Evolutionary conservation across 2,113 vertebrate species (phyloP), one percentile per base, ranked within the genome.

Genomic region (Ellobius talpinus): DNA sequence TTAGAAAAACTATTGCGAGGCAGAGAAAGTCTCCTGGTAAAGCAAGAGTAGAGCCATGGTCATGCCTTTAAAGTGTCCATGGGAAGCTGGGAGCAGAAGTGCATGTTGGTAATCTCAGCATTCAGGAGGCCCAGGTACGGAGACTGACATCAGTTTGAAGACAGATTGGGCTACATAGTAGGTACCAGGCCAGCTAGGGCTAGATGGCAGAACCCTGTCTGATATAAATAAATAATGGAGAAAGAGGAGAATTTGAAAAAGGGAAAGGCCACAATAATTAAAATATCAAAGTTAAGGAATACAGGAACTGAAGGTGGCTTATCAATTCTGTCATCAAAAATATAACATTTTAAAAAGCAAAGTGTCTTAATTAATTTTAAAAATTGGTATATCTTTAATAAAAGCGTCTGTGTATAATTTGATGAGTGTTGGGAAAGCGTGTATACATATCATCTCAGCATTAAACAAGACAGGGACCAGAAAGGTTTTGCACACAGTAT

Each of bases 261-360:
- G 45, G 39, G 55, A 36, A 8, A 68, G 1, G 26, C 29, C 33
- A 16, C 26, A 76, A 3, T 24, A 52, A 21, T 65, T 26, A n/a
- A 6, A 24, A 26, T 7, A 31, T 50, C 21, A 50, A 23, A 81
- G 14, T 65, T 87, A 42, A 92, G 31, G 29, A 72, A 89, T 76
- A 81, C 6, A 73, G 87, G 13, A 26, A 65, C 55, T 52, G 12
- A 76, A 19, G 17, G 11, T 50, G 0, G 7, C 45, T 74, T 13
- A 36, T 55, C 79, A 31, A 66, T 76, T 78, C 82, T 86, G 52
- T 63, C 23, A 31, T 23, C 17, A 95, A 42, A 86, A 74, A 86
- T 39, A 45, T 4, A 29, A 50, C n/a, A 68, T 91, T 86, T 94
- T 74, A 7, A 74, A 65, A 86, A 47, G 39, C 21, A 66, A 86